Conservation (phyloP, 2,797 vertebrate genomes). For the Chelon auratus region DNA sequence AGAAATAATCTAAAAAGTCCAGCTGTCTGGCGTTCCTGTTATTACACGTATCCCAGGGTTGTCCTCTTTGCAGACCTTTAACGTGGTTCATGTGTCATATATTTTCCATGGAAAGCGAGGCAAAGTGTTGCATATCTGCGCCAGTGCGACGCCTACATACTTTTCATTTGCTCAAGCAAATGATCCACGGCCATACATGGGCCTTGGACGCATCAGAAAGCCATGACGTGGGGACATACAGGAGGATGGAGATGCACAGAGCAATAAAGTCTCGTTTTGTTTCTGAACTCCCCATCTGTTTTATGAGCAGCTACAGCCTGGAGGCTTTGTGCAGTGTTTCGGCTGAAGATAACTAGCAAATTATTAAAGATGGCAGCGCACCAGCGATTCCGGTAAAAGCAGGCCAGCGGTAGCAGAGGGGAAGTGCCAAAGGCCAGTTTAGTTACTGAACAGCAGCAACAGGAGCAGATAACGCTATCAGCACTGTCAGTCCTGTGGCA, state of each 20-base stretch:
- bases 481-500: conserved; percentile 42
- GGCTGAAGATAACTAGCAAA: conserved; percentile 12
- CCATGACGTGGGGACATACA: too few species aligned
- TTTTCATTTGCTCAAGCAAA: conserved; percentile 66
- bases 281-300: neutral
- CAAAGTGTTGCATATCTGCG: conserved; percentile 24
- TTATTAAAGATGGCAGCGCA: conserved; percentile 26
- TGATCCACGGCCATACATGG: conserved; percentile 57
- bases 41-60: neutral
- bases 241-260: too few species aligned
- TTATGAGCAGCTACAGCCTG: neutral
- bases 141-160: conserved; percentile 10
- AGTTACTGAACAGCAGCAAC: conserved; percentile 42
- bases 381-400: conserved; percentile 27
- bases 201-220: neutral
- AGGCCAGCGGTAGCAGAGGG: conserved; percentile 8
- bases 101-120: conserved; percentile 13
- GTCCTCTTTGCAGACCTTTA: neutral
- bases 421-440: conserved; percentile 19
- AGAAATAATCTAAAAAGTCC: neutral
- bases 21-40: neutral
- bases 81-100: neutral
- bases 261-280: too few species aligned
- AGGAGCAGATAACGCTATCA: conserved; percentile 61
- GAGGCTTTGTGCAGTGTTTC: neutral